phyloP scores from a whole-genome alignment of 2,888 invertebrate species.

The Nomada flava region DNA sequence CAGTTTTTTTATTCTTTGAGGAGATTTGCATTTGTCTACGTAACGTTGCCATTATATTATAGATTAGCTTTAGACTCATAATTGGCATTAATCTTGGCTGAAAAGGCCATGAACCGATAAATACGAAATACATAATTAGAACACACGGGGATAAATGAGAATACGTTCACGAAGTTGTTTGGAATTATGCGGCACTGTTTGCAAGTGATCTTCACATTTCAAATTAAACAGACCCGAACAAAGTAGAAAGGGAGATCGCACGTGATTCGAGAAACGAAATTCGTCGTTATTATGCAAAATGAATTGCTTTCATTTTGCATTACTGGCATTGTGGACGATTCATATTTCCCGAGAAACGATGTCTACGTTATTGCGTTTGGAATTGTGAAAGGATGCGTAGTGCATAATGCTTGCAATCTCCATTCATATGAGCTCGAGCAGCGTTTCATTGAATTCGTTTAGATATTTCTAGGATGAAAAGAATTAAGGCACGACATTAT shows the following conservation, averaged over 20 bases:
- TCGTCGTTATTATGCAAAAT: conserved; percentile 9
- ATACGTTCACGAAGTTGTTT: background rate
- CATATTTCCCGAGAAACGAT: background rate
- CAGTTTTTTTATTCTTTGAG: too few species aligned
- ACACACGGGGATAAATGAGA: background rate
- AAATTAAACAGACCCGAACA: background rate
- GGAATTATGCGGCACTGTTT: background rate
- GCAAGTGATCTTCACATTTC: background rate
- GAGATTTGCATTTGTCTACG: too few species aligned
- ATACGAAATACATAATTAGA: background rate
- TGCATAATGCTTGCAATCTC: background rate
- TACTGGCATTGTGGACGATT: conserved; percentile 3
- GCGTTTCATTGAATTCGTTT: conserved; percentile 17
- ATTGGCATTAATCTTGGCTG: too few species aligned
- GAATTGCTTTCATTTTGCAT: conserved; percentile 25
- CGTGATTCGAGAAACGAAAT: background rate
- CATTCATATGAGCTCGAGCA: conserved; percentile 3
- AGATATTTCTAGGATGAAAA: background rate
- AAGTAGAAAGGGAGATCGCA: background rate
- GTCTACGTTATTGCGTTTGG: background rate
- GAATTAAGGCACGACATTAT: background rate
- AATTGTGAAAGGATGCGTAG: conserved; percentile 6
- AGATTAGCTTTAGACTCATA: too few species aligned
- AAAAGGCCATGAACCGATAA: too few species aligned
- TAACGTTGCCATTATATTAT: too few species aligned